Evolutionary conservation across 2,888 invertebrate genomes (phyloP).

Genomic region (Plusia festucae): DNA sequence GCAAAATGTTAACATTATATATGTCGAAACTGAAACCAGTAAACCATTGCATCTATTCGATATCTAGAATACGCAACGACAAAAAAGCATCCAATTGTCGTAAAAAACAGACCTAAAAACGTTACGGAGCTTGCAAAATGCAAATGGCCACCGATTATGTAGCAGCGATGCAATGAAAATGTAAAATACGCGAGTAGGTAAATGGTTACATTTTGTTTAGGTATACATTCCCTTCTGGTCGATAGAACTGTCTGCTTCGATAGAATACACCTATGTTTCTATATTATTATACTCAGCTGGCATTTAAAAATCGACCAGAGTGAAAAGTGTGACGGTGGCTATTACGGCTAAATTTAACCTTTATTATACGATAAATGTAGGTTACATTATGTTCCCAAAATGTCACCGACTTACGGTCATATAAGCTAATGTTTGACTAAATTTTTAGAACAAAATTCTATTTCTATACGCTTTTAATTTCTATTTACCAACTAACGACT

Average conservation of each 20-base stretch:
- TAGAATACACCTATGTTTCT: background rate
- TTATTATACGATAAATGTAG: background rate
- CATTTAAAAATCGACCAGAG: background rate
- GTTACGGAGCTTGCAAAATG: constrained; percentile 15
- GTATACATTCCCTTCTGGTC: constrained; percentile 1
- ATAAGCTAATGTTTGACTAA: background rate
- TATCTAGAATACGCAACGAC: background rate
- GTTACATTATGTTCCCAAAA: background rate
- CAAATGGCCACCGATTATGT: constrained; percentile 20
- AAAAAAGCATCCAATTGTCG: background rate
- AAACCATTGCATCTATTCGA: background rate
- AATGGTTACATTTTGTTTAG: constrained; percentile 31
- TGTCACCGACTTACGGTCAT: no score
- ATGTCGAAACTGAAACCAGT: background rate
- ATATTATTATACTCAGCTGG: background rate
- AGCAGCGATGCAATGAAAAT: constrained; percentile 26
- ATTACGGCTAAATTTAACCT: background rate
- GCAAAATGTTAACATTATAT: no score
- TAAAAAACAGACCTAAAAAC: background rate
- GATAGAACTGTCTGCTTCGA: constrained; percentile 34
- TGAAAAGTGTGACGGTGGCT: background rate
- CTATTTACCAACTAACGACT: no score
- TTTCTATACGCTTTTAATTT: no score
- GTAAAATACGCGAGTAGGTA: constrained; percentile 9
- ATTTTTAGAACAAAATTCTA: background rate